Evolutionary conservation across 2,797 vertebrate genomes (phyloP).

Genomic region (Poeciliopsis gracilis): DNA sequence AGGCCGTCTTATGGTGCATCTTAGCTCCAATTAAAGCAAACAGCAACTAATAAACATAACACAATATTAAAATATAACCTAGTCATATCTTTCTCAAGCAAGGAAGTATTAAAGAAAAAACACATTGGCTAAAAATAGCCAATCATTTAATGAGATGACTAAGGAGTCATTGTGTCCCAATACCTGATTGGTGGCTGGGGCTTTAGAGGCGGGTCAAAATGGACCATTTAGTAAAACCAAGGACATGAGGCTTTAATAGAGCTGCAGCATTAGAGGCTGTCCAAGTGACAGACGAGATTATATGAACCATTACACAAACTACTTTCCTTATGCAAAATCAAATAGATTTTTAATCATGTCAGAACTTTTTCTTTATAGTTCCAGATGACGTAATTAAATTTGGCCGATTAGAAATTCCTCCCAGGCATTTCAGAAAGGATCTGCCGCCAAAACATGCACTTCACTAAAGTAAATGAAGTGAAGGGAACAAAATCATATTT

Average conservation of each 20-base stretch:
- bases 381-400: conserved; percentile 60
- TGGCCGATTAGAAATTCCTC: conserved; percentile 55
- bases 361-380: conserved; percentile 44
- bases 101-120: conserved; percentile 26
- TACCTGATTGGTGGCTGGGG: conserved; percentile 63
- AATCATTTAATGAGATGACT: conserved; percentile 71
- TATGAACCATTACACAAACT: conserved; percentile 54
- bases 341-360: conserved; percentile 56
- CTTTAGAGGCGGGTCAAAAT: conserved; percentile 49
- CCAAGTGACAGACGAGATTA: conserved; percentile 52
- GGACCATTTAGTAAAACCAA: conserved; percentile 50
- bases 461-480: conserved; percentile 38
- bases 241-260: conserved; percentile 50
- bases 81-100: conserved; percentile 17
- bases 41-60: conserved; percentile 44
- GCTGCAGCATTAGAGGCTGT: conserved; percentile 33
- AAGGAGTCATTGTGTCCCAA: conserved; percentile 54
- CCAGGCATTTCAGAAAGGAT: conserved; percentile 49
- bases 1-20: conserved; percentile 28
- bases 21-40: conserved; percentile 47
- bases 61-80: conserved; percentile 37
- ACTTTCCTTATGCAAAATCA: conserved; percentile 56
- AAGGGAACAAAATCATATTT: conserved; percentile 44
- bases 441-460: conserved; percentile 40
- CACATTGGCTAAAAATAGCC: conserved; percentile 45